These are phyloP conservation scores for Pseudanteris insignis DNA, from an alignment of 2,888 invertebrate species.

Conservation along the genomic window DNA sequence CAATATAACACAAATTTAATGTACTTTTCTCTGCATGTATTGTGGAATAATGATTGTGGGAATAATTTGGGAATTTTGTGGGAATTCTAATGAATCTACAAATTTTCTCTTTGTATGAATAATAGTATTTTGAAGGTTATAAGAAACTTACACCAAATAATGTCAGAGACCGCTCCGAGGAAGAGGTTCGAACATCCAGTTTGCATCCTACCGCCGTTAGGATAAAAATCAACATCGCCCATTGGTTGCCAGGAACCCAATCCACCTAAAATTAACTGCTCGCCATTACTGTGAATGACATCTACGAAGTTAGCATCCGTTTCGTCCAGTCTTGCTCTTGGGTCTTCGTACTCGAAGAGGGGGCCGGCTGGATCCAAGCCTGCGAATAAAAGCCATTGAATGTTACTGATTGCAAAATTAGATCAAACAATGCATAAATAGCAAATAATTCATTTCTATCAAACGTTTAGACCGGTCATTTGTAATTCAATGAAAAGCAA, in stretches of 20 bases:
- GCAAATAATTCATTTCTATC: neutral
- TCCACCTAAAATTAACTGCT: conserved; percentile 89
- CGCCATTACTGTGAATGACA: conserved; percentile 93
- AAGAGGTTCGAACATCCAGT: conserved; percentile 92
- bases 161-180: conserved; percentile 89
- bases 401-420: neutral
- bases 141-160: conserved; percentile 81
- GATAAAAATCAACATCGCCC: conserved; percentile 92
- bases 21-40: too few relatives aligned
- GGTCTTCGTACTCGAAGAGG: conserved; percentile 89
- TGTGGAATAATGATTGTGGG: too few relatives aligned
- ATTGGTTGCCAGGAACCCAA: conserved; percentile 90
- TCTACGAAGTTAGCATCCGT: conserved; percentile 89
- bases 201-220: conserved; percentile 91
- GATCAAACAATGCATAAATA: conserved; percentile 1
- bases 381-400: too few relatives aligned
- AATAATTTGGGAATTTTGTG: too few relatives aligned
- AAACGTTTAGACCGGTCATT: neutral
- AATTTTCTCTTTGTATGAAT: too few relatives aligned
- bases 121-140: too few relatives aligned
- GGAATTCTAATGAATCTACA: too few relatives aligned
- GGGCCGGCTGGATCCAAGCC: conserved; percentile 92
- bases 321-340: conserved; percentile 83
- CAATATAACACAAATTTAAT: too few relatives aligned
- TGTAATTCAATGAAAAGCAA: conserved; percentile 6